Evolutionary conservation across 2,113 vertebrate species (phyloP), one percentile per base, ranked within the genome.

Genomic region (Siniperca chuatsi): DNA sequence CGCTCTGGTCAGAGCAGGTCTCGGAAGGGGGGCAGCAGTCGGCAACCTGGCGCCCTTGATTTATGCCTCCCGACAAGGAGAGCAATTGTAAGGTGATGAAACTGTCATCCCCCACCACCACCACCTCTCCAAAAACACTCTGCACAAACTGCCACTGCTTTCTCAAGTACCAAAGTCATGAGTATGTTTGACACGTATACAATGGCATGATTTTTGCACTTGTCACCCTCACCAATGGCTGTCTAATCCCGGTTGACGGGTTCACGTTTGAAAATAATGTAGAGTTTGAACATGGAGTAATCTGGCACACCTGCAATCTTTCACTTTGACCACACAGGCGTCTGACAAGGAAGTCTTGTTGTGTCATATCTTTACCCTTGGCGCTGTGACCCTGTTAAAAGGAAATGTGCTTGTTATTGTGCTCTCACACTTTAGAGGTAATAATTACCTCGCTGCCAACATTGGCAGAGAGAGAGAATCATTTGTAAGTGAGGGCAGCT

Each of bases 401-500:
- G 79, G 76, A 90, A 92, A 75, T 81, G 65, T 58, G 54, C 83
- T 89, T 91, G 87, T 92, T 92, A 75, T 90, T 82, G 79, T 85
- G 78, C 78, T 73, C 54, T 84, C 69, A 81, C 79, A 79, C 87
- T 73, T 83, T 10, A 68, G 60, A 86, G 89, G 86, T 92, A 94
- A 93, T 91, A 79, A 92, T 93, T 93, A 92, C 72, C 88, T 79
- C 29, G 42, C 48, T 75, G 89, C 83, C 82, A 73, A 71, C 70
- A 64, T 60, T 79, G 60, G 61, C 23, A 54, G 55, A 81, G 25
- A 37, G 35, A 37, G 35, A 55, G 72, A 88, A 61, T 78, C 48
- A 29, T 84, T 35, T 81, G 76, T 52, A 75, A 40, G 40, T 5
- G 16, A 54, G 67, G 35, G 61, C 70, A 80, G 80, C 82, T 84